Evolutionary conservation across 2,113 vertebrate genomes (phyloP), one percentile per base, ranked within the genome.

Genomic region (Dendropsophus ebraccatus): DNA sequence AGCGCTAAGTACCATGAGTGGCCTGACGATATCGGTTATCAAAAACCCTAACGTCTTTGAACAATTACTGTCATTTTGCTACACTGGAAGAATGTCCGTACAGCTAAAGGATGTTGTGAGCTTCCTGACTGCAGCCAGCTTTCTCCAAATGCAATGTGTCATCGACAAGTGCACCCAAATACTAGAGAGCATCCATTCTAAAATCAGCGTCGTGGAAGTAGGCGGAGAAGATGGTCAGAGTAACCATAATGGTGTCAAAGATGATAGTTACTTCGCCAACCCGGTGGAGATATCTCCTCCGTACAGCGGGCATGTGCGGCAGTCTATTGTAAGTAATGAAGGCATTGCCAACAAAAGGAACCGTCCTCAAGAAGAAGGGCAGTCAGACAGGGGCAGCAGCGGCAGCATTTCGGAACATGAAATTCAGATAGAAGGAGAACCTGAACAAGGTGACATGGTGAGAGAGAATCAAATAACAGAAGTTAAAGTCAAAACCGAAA

Each of bases 81-180:
- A 99, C 95, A 99, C 98, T 81, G 98, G 98, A 91, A 97, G 95
- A 91, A 99, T 99, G 96, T 96, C 97, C 65, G 91, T 99, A 90
- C 97, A 97, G 87, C 95, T 99, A 87, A 98, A 98, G 91, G 98
- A 99, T 37, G 97, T 99, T 49, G 96, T 99, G 90, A 98, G 97
- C 87, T 99, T 99, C 90, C 95, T 99, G 17, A 99, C 98, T 0
- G 98, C 98, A 19, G 98, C 98, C 80, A 99, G 98, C 93, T 99
- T 99, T 89, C 95, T 99, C 60, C 98, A 99, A 92, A 99, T 99
- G 98, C 98, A 99, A 90, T 94, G 96, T 0, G 97, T 99, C 91
- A 99, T 99, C 21, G 98, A 99, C 92, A 99, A 98, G 90, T 99
- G 98, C 90, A 99, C 98, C 0, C 96, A 99, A 91, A 98, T 99